These are phyloP conservation scores for Atlantisia rogersi DNA, from an alignment of 2,113 vertebrate genomes.

Conservation along the genomic window DNA sequence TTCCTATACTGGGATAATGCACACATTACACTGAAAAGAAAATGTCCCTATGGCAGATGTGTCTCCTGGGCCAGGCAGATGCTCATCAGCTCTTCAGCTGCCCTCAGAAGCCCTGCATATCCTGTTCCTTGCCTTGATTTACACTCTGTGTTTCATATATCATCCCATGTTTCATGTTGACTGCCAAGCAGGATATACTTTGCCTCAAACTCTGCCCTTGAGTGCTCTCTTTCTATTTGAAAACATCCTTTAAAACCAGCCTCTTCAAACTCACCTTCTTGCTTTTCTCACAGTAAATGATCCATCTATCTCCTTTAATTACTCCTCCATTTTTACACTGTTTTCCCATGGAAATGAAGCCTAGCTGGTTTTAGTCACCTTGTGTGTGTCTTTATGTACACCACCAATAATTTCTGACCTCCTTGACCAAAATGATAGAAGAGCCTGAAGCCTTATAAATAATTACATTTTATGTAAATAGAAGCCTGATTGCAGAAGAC, in stretches of 20 bases:
- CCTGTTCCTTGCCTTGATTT: background rate
- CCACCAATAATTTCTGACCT: background rate
- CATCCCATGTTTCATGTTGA: background rate
- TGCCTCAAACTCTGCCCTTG: background rate
- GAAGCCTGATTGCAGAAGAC: background rate
- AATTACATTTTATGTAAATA: slow-evolving; percentile 36
- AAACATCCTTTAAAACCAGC: background rate
- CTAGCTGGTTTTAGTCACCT: background rate
- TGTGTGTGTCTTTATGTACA: background rate
- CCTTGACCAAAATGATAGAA: background rate
- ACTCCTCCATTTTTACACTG: background rate
- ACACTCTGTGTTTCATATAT: background rate
- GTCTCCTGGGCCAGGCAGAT: background rate
- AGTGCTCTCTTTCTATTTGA: background rate
- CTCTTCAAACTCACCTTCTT: background rate
- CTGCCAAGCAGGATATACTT: background rate
- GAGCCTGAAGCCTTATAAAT: slow-evolving; percentile 9
- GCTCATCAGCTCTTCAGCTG: background rate
- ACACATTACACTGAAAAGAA: background rate
- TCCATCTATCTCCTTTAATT: background rate
- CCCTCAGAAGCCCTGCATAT: background rate
- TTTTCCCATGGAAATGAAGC: background rate
- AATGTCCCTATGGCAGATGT: background rate
- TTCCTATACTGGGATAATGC: no score
- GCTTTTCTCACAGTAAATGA: background rate